These are phyloP conservation scores for Gisinianus flammeolus DNA, from an alignment of 2,888 invertebrate species.

Conservation along the genomic window DNA sequence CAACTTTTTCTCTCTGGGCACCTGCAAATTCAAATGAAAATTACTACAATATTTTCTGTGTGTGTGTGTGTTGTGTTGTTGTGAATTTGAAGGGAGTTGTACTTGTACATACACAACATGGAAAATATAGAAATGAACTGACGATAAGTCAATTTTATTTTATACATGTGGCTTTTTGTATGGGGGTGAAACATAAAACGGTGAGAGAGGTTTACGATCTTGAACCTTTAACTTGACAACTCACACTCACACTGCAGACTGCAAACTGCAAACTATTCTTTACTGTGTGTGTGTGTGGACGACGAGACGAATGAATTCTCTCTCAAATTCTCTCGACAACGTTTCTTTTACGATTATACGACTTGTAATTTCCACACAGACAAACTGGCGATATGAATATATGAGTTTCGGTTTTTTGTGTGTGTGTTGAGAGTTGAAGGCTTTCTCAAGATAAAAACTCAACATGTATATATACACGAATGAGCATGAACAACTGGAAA, in stretches of 20 bases:
- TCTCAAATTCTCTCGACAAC: neutral
- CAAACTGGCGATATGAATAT: too few relatives aligned
- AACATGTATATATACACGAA: too few relatives aligned
- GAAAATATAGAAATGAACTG: too few relatives aligned
- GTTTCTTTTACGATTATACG: slow-evolving; percentile 18
- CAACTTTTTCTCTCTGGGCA: too few relatives aligned
- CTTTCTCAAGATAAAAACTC: neutral
- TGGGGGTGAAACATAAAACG: neutral
- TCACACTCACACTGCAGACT: neutral
- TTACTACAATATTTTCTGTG: too few relatives aligned
- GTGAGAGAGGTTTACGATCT: neutral
- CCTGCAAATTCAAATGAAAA: too few relatives aligned
- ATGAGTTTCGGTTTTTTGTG: neutral
- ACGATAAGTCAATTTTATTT: too few relatives aligned
- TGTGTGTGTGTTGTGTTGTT: too few relatives aligned
- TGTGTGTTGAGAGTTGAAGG: neutral
- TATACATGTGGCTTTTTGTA: too few relatives aligned
- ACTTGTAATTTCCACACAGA: neutral
- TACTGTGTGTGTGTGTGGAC: neutral
- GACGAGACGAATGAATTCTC: neutral
- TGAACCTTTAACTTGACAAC: neutral
- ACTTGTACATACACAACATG: too few relatives aligned
- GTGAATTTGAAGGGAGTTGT: too few relatives aligned
- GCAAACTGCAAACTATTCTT: neutral
- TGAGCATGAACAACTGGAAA: too few relatives aligned